Evolutionary conservation across 2,888 invertebrate species (phyloP).

Genomic region (Syrista parreyssii): DNA sequence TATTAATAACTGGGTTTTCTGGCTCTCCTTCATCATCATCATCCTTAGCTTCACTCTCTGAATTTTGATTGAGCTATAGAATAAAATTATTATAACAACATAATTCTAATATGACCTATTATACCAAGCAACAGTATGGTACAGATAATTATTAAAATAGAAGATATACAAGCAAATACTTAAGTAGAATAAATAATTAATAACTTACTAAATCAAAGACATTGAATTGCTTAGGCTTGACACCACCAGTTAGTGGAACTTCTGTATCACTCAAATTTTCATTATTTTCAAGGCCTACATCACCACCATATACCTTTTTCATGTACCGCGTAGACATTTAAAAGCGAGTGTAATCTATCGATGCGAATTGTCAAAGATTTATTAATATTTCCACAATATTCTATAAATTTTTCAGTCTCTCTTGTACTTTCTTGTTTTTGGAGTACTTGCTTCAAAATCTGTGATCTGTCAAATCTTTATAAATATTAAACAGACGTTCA

Average conservation of each 20-base stretch:
- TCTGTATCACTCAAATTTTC: conserved; percentile 70
- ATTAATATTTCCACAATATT: too few species aligned
- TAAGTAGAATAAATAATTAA: conserved; percentile 8
- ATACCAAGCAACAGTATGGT: background rate
- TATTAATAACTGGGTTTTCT: conserved; percentile 64
- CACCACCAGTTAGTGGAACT: conserved; percentile 67
- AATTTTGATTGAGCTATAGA: conserved; percentile 74
- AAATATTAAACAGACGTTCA: too few species aligned
- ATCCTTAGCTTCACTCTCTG: conserved; percentile 78
- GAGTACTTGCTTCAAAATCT: too few species aligned
- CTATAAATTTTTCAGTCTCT: too few species aligned
- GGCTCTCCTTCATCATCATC: conserved; percentile 75
- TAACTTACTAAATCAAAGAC: conserved; percentile 77
- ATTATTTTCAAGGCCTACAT: conserved; percentile 67
- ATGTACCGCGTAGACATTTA: conserved; percentile 76
- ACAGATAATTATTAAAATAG: background rate
- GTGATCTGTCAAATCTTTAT: too few species aligned
- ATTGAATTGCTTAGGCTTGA: conserved; percentile 72
- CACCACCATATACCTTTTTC: conserved; percentile 74
- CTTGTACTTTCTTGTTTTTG: too few species aligned
- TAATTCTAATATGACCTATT: conserved; percentile 3
- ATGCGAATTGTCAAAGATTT: too few species aligned
- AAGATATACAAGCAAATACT: background rate
- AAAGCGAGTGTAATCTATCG: too few species aligned
- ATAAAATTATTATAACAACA: conserved; percentile 6